Percentiles rank a stretch among this genome's conserved stretches.
These are phyloP conservation scores for Melanotaenia duboulayi DNA, from an alignment of 2,113 vertebrate species.

Conservation along the genomic window DNA sequence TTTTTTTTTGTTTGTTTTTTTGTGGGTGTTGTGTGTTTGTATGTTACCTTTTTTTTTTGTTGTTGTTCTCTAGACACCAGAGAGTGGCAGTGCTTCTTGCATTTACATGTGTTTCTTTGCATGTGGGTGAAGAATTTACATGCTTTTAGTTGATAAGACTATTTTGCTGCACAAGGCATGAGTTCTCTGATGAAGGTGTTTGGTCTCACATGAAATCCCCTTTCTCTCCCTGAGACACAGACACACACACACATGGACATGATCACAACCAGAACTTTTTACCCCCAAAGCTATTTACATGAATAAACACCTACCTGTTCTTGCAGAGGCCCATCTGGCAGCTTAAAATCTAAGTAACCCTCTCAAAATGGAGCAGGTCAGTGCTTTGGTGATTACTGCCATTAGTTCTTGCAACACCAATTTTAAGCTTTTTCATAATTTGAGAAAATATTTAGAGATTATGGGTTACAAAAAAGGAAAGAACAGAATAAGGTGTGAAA, in stretches of 20 bases:
- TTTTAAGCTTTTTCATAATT: conserved; percentile 30
- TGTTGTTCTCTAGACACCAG: conserved; percentile 39
- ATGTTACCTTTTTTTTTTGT: no score
- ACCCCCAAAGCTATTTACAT: conserved; percentile 23
- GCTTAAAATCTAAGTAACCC: conserved; percentile 25
- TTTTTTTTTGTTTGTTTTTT: neutral
- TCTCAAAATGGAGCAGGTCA: conserved; percentile 48
- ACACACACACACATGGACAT: neutral
- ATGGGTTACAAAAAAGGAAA: neutral
- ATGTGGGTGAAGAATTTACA: conserved; percentile 51
- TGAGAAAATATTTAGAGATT: conserved; percentile 17
- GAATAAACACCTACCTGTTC: conserved; percentile 27
- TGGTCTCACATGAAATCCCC: conserved; percentile 49
- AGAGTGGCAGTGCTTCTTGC: conserved; percentile 16
- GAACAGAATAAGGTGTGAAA: conserved; percentile 3
- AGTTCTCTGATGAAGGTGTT: conserved; percentile 75
- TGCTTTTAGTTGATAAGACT: conserved; percentile 69
- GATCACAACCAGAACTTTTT: conserved; percentile 17
- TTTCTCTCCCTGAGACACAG: neutral
- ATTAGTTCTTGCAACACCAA: conserved; percentile 35
- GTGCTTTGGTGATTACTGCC: conserved; percentile 32
- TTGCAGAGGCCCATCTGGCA: conserved; percentile 47
- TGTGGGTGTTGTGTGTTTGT: no score
- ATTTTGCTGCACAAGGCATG: conserved; percentile 73
- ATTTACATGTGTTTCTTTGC: conserved; percentile 36